phyloP scores from a whole-genome alignment of 2,797 vertebrate species.

The Enoplosus armatus region DNA sequence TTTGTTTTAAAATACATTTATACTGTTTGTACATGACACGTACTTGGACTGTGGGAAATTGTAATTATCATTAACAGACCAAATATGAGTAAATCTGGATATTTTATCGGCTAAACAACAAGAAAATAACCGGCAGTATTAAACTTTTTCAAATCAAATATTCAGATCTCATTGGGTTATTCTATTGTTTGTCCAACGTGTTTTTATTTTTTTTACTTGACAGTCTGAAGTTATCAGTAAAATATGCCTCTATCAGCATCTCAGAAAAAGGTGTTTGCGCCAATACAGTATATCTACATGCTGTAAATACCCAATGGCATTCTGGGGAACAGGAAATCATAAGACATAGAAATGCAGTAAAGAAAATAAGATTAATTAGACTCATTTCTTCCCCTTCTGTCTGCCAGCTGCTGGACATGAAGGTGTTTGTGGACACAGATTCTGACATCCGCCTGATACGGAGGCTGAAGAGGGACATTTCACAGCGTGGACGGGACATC shows the following conservation, averaged over 20 bases:
- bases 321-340: background rate
- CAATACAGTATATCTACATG: no score
- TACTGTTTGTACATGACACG: background rate
- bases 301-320: background rate
- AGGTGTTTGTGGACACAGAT: constrained; percentile 90
- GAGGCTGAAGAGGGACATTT: constrained; percentile 88
- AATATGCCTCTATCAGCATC: background rate
- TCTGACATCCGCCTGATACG: constrained; percentile 90
- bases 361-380: background rate
- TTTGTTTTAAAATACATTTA: background rate
- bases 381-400: background rate
- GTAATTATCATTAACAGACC: background rate
- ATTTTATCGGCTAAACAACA: background rate
- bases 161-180: background rate
- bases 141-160: background rate
- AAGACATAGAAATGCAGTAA: background rate
- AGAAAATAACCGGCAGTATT: background rate
- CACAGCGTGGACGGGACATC: constrained; percentile 86
- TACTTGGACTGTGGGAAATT: background rate
- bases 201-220: background rate
- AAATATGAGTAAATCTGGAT: background rate
- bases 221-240: background rate
- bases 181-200: background rate
- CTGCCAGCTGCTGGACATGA: constrained; percentile 89
- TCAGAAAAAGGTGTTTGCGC: background rate